Conservation (phyloP, 1,140 invertebrate genomes). For the Musca domestica region DNA sequence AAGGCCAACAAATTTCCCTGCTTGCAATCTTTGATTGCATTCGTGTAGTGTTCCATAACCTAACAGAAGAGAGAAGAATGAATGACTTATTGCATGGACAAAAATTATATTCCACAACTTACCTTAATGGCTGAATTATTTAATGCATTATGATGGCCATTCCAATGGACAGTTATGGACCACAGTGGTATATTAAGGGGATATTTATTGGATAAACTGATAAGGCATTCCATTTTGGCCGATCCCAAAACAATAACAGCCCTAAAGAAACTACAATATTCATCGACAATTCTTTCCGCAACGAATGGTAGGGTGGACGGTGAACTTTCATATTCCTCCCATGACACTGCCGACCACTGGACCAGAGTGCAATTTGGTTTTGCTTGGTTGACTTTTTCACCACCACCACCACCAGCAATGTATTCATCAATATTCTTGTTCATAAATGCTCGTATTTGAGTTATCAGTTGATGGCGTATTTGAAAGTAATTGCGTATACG, state of each 20-base stretch:
- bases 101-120: slow-evolving; percentile 26
- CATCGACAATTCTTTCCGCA: slow-evolving; percentile 59
- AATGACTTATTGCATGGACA: too few relatives aligned
- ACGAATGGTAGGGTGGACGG: slow-evolving; percentile 57
- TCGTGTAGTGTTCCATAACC: slow-evolving; percentile 74
- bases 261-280: slow-evolving; percentile 68
- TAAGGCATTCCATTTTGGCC: slow-evolving; percentile 72
- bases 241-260: slow-evolving; percentile 68
- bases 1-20: slow-evolving; percentile 61
- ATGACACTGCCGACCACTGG: slow-evolving; percentile 68
- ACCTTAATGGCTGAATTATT: slow-evolving; percentile 71
- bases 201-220: slow-evolving; percentile 79
- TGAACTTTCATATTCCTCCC: slow-evolving; percentile 62
- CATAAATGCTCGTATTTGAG: slow-evolving; percentile 76
- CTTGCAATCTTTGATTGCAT: slow-evolving; percentile 50
- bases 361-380: slow-evolving; percentile 61
- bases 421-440: slow-evolving; percentile 58
- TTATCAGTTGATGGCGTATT: slow-evolving; percentile 70
- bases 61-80: slow-evolving; percentile 39
- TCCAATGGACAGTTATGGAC: slow-evolving; percentile 68
- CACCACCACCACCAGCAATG: slow-evolving; percentile 33
- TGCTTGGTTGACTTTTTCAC: slow-evolving; percentile 46
- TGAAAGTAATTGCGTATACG: slow-evolving; percentile 67
- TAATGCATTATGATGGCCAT: slow-evolving; percentile 63
- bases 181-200: slow-evolving; percentile 76